Evolutionary conservation across 2,888 invertebrate species (phyloP), one percentile per base, ranked within the genome.

Genomic region (Steinernema hermaphroditum): DNA sequence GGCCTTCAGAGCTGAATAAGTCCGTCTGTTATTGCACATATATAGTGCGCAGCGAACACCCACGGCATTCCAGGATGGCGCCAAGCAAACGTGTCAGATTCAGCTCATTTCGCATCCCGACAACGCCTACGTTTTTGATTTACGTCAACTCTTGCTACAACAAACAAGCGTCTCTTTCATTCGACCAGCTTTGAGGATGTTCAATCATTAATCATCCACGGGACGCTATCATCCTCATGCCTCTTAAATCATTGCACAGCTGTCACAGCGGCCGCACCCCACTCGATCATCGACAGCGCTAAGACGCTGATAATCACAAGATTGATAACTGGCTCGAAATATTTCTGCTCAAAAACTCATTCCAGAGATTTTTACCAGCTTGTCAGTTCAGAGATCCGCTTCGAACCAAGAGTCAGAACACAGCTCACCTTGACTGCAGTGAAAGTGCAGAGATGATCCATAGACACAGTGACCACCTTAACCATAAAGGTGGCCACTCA

Each of bases 401-500:
- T n/a, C n/a, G n/a, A n/a, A n/a, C n/a, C n/a, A n/a, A n/a, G 46
- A 50, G 24, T 22, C 24, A 22, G 22, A 50, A 22, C n/a, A 50
- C 8, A 50, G 37, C 62, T 62, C 16, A 62, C 62, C 62, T 62
- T 62, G 62, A 29, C 32, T 62, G 27, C 32, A 29, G 4, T 1
- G 32, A 4, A 29, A 62, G 62, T 8, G 62, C 27, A n/a, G 32
- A n/a, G 16, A 16, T 16, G 8, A 62, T 9, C 6, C 9, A 16
- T 1, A 34, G 16, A 14, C 2, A 27, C 4, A 62, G 32, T 8
- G 34, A 6, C 34, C 32, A 32, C 32, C 62, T 50, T 19, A 12
- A 14, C 62, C 62, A 34, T 14, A 62, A 29, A 4, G 62, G 62
- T 14, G 62, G 62, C 32, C 62, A 29, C 32, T 8, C 32, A 16